Conservation (phyloP, 2,113 vertebrate genomes). For the Scortum barcoo region DNA sequence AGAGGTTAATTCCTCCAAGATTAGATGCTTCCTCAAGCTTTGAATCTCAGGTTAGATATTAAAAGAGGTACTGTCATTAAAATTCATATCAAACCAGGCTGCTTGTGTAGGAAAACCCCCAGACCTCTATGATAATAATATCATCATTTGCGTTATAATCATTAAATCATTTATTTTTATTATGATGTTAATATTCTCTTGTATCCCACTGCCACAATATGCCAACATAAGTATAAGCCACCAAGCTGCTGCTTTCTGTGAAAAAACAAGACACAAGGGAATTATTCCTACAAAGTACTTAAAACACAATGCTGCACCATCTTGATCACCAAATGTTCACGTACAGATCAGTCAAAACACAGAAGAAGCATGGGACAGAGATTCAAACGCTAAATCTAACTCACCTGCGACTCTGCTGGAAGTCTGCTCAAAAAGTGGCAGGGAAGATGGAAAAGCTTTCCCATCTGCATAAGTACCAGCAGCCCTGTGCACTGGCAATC, state of each 20-base stretch:
- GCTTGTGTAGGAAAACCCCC: background rate
- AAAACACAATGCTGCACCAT: conserved; percentile 19
- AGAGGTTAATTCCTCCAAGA: conserved; percentile 20
- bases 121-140: background rate
- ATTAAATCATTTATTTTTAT: background rate
- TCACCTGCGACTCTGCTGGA: conserved; percentile 45
- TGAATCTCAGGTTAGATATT: conserved; percentile 27
- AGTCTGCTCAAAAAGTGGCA: conserved; percentile 53
- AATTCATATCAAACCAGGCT: background rate
- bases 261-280: background rate
- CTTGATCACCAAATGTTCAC: conserved; percentile 36
- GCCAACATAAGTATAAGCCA: background rate
- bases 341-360: conserved; percentile 23
- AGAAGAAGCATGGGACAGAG: conserved; percentile 20
- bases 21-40: conserved; percentile 3
- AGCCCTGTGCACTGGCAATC: conserved; percentile 60
- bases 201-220: background rate
- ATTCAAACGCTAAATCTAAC: conserved; percentile 32
- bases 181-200: conserved; percentile 7
- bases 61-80: background rate
- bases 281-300: conserved; percentile 15
- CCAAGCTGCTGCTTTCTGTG: background rate
- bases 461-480: conserved; percentile 71
- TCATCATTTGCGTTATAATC: background rate
- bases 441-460: conserved; percentile 62